phyloP scores from a whole-genome alignment of 2,113 vertebrate species.

The Climacteris rufus region DNA sequence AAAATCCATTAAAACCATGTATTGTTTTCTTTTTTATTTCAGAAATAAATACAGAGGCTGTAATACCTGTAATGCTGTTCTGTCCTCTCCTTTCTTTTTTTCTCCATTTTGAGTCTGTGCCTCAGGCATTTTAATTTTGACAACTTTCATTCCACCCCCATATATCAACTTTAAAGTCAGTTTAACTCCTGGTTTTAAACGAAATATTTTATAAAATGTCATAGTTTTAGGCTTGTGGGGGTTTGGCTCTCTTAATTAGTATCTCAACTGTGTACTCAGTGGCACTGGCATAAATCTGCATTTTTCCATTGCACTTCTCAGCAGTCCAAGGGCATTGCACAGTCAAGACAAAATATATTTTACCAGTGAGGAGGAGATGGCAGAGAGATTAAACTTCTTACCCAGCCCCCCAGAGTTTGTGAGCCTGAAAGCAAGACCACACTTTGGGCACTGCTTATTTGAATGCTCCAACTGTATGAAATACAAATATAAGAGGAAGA shows the following conservation, averaged over 20 bases:
- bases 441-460: neutral
- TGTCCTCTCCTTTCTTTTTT: neutral
- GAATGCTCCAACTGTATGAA: neutral
- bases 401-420: neutral
- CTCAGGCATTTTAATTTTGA: slow-evolving; percentile 10
- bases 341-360: neutral
- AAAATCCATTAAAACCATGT: neutral
- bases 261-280: neutral
- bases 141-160: slow-evolving; percentile 4
- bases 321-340: neutral
- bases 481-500: neutral
- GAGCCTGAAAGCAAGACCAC: neutral
- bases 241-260: neutral
- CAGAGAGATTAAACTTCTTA: neutral
- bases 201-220: slow-evolving; percentile 19
- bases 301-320: neutral
- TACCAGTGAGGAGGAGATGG: neutral
- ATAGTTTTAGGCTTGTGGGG: neutral
- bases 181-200: slow-evolving; percentile 9
- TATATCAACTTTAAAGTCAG: neutral
- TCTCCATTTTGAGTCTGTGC: neutral
- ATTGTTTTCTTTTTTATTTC: neutral
- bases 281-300: neutral
- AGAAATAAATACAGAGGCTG: neutral
- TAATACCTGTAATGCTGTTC: neutral